Evolutionary conservation across 2,113 vertebrate species (phyloP), one percentile per base, ranked within the genome.

Genomic region (Gallinago media): DNA sequence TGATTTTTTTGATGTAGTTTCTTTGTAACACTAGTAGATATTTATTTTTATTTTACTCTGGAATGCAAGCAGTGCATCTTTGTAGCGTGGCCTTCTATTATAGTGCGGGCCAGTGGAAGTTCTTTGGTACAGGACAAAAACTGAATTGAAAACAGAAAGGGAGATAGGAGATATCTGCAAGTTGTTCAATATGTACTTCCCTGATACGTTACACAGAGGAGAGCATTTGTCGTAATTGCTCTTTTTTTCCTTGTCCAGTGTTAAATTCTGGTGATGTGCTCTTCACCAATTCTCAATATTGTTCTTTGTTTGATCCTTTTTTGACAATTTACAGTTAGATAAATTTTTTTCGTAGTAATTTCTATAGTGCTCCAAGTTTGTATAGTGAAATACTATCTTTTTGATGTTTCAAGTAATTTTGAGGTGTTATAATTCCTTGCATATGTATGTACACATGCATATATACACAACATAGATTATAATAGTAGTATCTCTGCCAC

Each of bases 401-500:
- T 77, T 56, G 42, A 59, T 77, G 32, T 18, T 55, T 23, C 13
- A 13, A 21, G 44, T 86, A 71, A 71, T 78, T 89, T 42, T 52
- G 46, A 65, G 46, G 67, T 25, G 2, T 38, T 84, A 2, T 27
- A 70, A 49, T 86, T 83, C 36, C 38, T 77, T 92, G 20, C 8
- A 29, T 32, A 4, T 21, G 6, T 58, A 26, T 46, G 25, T 32
- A 66, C 23, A 16, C 0, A 0, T 85, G n/a, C 22, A 12, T 40
- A 56, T 47, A 14, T 25, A 21, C 23, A 20, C 34, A 49, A 47
- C 89, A 46, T 16, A 42, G 26, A 23, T 59, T 15, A 16, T 42
- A n/a, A 34, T 78, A 42, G 23, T 73, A 40, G 15, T 38, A 46
- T 55, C 29, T 49, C 50, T 68, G 32, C n/a, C 26, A 29, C 15